phyloP scores from a whole-genome alignment of 2,113 vertebrate species.

The Octodon degus region DNA sequence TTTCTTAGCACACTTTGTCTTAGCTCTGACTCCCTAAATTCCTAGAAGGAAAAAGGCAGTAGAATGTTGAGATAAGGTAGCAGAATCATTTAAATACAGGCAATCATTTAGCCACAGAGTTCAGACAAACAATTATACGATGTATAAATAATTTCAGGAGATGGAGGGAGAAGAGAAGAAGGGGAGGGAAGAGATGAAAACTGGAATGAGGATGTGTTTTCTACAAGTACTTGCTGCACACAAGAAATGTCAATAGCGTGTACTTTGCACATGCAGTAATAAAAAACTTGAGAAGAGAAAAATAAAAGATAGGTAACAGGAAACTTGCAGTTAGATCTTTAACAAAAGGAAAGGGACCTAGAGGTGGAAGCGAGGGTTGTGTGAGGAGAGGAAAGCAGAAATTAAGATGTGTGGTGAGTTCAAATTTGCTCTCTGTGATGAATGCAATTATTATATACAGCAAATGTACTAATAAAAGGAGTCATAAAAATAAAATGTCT shows the following conservation, averaged over 20 bases:
- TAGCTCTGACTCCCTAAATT: background rate
- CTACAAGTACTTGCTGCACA: background rate
- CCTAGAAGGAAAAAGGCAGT: background rate
- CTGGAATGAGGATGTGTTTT: background rate
- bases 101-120: background rate
- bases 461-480: background rate
- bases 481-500: background rate
- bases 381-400: background rate
- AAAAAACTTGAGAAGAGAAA: background rate
- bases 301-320: background rate
- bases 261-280: background rate
- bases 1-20: background rate
- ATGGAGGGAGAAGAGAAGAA: background rate
- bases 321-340: background rate
- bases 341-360: background rate
- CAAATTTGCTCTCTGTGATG: background rate
- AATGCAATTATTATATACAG: background rate
- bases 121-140: background rate
- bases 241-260: background rate
- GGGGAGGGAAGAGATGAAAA: background rate
- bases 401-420: background rate
- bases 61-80: background rate
- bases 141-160: background rate
- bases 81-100: background rate
- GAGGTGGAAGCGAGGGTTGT: background rate